Percentiles rank a stretch among this genome's conserved stretches.
phyloP scores from a whole-genome alignment of 2,888 invertebrate species.

The Pseudococcus longispinus region DNA sequence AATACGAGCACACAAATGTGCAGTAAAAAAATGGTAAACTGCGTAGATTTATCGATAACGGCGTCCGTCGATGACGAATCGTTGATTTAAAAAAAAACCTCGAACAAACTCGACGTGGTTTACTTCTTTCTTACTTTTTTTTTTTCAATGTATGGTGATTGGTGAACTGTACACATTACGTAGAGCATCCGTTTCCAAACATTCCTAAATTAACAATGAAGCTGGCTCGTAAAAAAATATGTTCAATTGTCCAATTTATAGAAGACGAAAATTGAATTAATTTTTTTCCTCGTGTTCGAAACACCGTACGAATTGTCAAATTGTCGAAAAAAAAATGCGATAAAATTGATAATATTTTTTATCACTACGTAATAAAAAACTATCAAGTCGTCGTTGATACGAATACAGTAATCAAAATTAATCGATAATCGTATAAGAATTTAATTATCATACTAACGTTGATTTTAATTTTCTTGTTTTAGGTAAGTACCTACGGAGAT shows the following conservation, averaged over 20 bases:
- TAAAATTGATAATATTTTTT: too few relatives aligned
- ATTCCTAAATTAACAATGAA: too few relatives aligned
- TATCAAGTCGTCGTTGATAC: too few relatives aligned
- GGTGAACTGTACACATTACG: background rate
- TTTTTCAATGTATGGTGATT: background rate
- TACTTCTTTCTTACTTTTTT: background rate
- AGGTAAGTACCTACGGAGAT: background rate
- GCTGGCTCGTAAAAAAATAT: too few relatives aligned
- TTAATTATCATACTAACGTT: background rate
- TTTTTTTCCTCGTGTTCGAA: too few relatives aligned
- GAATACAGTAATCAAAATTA: too few relatives aligned
- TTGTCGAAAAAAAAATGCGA: too few relatives aligned
- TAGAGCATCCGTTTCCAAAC: too few relatives aligned
- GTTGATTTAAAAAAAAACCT: background rate
- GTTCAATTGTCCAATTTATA: too few relatives aligned
- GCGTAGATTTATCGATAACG: background rate
- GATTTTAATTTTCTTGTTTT: background rate
- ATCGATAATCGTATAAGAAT: background rate
- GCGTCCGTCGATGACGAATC: background rate
- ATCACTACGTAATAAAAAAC: too few relatives aligned
- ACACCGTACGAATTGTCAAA: too few relatives aligned
- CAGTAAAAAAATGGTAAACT: background rate
- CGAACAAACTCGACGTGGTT: background rate
- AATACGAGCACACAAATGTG: background rate
- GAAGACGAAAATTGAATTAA: too few relatives aligned